Conservation (phyloP, 2,113 vertebrate genomes). For the Microcebus griseorufus region DNA sequence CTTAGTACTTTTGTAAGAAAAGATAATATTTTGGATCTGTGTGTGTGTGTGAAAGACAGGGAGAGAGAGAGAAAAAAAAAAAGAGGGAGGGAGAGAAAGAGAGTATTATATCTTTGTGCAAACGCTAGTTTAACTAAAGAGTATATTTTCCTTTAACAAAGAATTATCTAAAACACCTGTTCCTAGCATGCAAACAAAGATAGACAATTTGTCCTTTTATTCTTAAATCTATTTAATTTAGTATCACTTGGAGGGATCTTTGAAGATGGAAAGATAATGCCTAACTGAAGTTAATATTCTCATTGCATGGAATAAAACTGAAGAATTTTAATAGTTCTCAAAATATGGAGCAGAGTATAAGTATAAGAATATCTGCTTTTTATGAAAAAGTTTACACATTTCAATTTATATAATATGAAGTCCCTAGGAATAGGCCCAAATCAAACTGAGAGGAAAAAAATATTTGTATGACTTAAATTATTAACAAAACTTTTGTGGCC, state of each 20-base stretch:
- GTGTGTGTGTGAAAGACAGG: not conserved
- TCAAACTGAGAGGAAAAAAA: not conserved
- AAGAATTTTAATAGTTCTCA: conserved; percentile 21
- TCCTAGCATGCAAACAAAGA: conserved; percentile 7
- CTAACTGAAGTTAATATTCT: not conserved
- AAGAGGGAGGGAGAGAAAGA: not conserved
- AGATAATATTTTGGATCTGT: not conserved
- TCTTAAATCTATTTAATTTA: conserved; percentile 49
- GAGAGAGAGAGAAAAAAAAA: not conserved
- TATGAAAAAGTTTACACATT: not conserved
- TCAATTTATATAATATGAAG: conserved; percentile 24
- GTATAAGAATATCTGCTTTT: not conserved
- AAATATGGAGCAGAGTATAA: not conserved
- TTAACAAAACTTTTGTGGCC: not conserved
- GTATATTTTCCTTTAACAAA: not conserved
- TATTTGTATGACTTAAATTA: not conserved
- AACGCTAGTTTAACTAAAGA: conserved; percentile 7
- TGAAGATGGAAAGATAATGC: conserved; percentile 40
- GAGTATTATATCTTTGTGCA: not conserved
- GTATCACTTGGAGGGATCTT: conserved; percentile 35
- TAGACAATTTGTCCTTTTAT: conserved; percentile 13
- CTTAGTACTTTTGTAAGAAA: not conserved
- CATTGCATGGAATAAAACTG: not conserved
- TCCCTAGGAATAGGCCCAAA: not conserved
- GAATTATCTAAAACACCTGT: not conserved